phyloP scores from a whole-genome alignment of 2,888 invertebrate species.

The Norana najaformis region DNA sequence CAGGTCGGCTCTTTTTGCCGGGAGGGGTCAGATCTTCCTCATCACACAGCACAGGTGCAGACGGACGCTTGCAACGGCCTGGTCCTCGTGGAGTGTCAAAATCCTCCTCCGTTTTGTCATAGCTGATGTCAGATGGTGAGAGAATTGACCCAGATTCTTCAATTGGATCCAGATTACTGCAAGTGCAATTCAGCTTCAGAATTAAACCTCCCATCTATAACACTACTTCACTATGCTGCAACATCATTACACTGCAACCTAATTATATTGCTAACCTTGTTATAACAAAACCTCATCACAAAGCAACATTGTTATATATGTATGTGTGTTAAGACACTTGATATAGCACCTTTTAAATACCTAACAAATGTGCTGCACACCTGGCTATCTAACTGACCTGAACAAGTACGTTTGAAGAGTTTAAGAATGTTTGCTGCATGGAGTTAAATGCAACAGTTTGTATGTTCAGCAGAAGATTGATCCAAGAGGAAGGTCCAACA shows the following conservation, averaged over 20 bases:
- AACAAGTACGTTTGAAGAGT: too few relatives aligned
- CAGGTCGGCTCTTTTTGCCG: conserved; percentile 70
- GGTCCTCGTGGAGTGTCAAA: conserved; percentile 35
- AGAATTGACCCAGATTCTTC: conserved; percentile 70
- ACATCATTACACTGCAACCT: too few relatives aligned
- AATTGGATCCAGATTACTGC: conserved; percentile 29
- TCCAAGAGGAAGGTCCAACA: too few relatives aligned
- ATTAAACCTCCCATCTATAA: neutral
- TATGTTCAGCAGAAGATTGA: too few relatives aligned
- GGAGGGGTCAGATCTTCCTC: conserved; percentile 41
- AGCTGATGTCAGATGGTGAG: conserved; percentile 75
- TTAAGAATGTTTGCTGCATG: too few relatives aligned
- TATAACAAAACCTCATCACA: neutral
- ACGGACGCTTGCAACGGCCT: conserved; percentile 49
- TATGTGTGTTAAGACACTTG: too few relatives aligned
- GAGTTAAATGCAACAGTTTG: too few relatives aligned
- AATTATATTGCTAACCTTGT: too few relatives aligned
- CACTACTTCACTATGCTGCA: neutral
- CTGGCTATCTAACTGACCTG: too few relatives aligned
- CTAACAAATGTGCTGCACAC: too few relatives aligned
- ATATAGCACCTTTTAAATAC: too few relatives aligned
- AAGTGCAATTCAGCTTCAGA: neutral
- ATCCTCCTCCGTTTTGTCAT: conserved; percentile 77
- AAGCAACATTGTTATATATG: too few relatives aligned
- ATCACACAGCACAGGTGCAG: conserved; percentile 52